Base-by-base conservation (phyloP, 2,888 invertebrate species). In the Hydroisotoma schaefferi region DNA sequence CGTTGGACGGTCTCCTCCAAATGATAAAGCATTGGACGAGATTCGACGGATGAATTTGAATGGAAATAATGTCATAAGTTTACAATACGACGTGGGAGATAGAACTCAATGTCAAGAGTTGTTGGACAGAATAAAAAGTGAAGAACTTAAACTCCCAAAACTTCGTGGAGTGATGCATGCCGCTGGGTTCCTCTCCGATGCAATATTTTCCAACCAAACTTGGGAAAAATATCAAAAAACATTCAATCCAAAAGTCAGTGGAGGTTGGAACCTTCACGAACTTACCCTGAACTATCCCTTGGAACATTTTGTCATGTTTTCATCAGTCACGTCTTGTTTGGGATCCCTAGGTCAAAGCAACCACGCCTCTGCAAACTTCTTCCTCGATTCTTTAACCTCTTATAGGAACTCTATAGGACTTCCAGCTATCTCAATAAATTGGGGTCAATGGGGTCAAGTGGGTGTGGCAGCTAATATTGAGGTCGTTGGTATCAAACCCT, bases 251-350 rank as follows among this genome's bases (percentile, higher is more conserved):
- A 63, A 63, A 47, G 46, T 57, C 1, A 38, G 44, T 8, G 63
- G 63, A 6, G 59, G 63, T 2, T 68, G 68, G 68, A 63, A 68
- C 53, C 38, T 68, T 2, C 68, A 68, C 48, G 51, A 61, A 12
- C 18, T 63, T 0, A 68, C 68, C 1, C 10, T 20, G 26, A 38
- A 61, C 1, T 53, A 43, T 27, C 47, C 51, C 10, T 29, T 68
- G 44, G 68, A 68, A 29, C 63, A 65, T 48, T 68, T 68, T 49
- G 63, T 65, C 25, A 54, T 68, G 43, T 68, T 58, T 40, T 57
- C 57, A 5, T 40, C 40, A 5, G 53, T 43, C 10, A 43, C 40
- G 4, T 40, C 53, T 6, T 2, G n/a, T 25, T 37, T 53, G 23
- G 53, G 53, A 29, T 38, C 53, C 4, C 15, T 53, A 26, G 53